Evolutionary conservation across 2,113 vertebrate species (phyloP), one percentile per base, ranked within the genome.

Genomic region (Noturus placidus): DNA sequence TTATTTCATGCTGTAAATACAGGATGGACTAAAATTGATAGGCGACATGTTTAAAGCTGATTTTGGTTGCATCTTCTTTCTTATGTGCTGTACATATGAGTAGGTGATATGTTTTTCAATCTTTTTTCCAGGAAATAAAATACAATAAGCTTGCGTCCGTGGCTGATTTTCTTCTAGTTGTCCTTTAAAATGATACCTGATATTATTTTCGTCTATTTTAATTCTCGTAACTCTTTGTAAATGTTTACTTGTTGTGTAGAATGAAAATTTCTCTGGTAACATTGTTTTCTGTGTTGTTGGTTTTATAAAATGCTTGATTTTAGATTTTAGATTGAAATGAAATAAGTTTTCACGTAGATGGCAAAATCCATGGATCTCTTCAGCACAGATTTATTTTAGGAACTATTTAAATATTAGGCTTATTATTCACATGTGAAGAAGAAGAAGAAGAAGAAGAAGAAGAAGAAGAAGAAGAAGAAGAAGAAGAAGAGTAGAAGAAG

Each of bases 51-150:
- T 91, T 88, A 63, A 82, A 90, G 54, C 33, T 92, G 90, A 90
- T 50, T 82, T 92, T 90, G 91, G 87, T 86, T 90, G 90, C 93
- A 89, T 90, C 90, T 91, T 82, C 87, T 92, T 94, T 93, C 91
- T 92, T 88, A 94, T 91, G 90, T 94, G 93, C 90, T 95, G 94
- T 95, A 95, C 35, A 95, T 92, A 95, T 65, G 67, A 87, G 90
- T 91, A 88, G 90, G 90, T 94, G 93, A 93, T 91, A 92, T 89
- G 90, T 88, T 90, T 90, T 90, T 91, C 88, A 90, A 84, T 83
- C 88, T 90, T 94, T 95, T 95, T 93, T 91, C 91, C 94, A 94
- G 93, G 93, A 95, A 95, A 95, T 85, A 93, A 93, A 91, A 89
- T 84, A 89, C 85, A 82, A 85, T 89, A 85, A 93, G 93, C 93